Base-by-base conservation (phyloP, 1,140 invertebrate species). In the Zelostemma sp. region DNA sequence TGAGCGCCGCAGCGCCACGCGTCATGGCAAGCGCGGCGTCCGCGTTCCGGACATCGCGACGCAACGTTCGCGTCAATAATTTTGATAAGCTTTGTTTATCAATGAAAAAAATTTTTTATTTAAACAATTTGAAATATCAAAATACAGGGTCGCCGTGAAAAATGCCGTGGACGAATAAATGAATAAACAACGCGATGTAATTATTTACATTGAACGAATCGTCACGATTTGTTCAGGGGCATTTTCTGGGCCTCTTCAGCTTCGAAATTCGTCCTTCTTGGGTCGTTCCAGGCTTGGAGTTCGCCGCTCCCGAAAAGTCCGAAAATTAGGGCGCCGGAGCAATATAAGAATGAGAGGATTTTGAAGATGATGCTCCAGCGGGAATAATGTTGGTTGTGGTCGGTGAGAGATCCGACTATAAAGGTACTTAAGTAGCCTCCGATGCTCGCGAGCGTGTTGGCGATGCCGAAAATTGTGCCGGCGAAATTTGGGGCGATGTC, bases 401-500 rank as follows among this genome's bases (percentile, higher is more conserved):
- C 88, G 0, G 95, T 96, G 9, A 97, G 86, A 17, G 88, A 85
- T 15, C 93, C 94, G n/a, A 96, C 94, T 85, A 97, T 91, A 72
- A 88, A 89, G 0, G 94, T 92, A 25, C 94, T 95, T 0, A 97
- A 74, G 79, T 92, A 96, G 15, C 95, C 95, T 14, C 95, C 94
- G 41, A 96, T 85, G 0, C 95, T 96, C 0, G 94, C 95, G 49
- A 97, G 80, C 0, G 94, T 96, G 77, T 97, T 97, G 4, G 94
- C 93, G 77, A 97, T 88, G 6, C 95, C 95, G 84, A 97, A 96
- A 54, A 97, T 92, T 1, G 93, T 95, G 76, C 95, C 95, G 48
- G 94, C 93, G 82, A 93, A 96, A 73, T 94, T 93, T 3, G 94
- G 94, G 1, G 95, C 95, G 73, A 97, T 95, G 75, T 97, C 95